Conservation (phyloP, 2,113 vertebrate genomes). For the Atractosteus spatula region DNA sequence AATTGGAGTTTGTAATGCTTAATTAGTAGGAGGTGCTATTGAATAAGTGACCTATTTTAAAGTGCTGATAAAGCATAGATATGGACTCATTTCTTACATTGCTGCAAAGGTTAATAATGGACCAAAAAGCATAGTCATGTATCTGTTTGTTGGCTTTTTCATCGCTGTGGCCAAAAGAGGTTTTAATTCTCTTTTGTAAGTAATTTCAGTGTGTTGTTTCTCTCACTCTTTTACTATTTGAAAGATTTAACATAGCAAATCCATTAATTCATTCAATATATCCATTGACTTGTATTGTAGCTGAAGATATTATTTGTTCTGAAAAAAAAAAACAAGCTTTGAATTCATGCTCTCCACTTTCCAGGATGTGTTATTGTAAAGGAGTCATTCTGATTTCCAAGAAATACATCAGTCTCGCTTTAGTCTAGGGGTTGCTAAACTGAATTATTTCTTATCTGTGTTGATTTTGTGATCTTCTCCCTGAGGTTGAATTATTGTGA, state of each 20-base stretch:
- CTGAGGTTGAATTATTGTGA: background rate
- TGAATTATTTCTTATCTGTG: background rate
- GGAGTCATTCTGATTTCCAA: slow-evolving; percentile 10
- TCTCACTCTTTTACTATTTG: no score
- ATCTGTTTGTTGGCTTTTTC: no score
- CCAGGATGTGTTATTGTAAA: background rate
- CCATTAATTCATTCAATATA: background rate
- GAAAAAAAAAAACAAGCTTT: background rate
- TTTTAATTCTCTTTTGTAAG: no score
- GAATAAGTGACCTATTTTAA: no score
- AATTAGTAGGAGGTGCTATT: no score
- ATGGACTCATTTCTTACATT: no score
- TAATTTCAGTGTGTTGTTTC: background rate
- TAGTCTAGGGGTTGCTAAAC: slow-evolving; percentile 8
- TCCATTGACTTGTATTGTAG: slow-evolving; percentile 2
- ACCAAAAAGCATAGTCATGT: background rate
- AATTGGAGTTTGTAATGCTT: no score
- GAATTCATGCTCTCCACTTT: background rate
- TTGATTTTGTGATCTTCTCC: slow-evolving; percentile 2
- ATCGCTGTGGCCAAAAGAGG: no score
- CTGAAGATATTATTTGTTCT: background rate
- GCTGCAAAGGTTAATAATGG: background rate
- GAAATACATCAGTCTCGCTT: background rate
- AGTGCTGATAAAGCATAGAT: no score
- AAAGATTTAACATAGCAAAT: slow-evolving; percentile 18